These are phyloP conservation scores for Pelodytes ibericus DNA, from an alignment of 2,797 vertebrate genomes.

Conservation along the genomic window DNA sequence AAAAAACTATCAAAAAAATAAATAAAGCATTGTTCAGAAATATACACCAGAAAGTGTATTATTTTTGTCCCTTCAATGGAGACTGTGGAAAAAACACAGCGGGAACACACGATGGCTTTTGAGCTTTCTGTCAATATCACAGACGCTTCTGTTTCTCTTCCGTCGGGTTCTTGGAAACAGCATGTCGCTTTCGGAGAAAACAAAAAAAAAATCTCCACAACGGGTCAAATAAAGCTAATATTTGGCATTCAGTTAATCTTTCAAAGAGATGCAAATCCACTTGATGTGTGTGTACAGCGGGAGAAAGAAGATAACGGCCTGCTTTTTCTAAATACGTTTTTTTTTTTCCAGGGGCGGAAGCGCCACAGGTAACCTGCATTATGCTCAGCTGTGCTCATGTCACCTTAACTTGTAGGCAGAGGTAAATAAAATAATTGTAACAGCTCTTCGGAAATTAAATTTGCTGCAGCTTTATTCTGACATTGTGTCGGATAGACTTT, in stretches of 20 bases:
- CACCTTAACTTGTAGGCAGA: background rate
- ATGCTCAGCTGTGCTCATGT: background rate
- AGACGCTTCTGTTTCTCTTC: constrained; percentile 8
- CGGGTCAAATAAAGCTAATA: constrained; percentile 9
- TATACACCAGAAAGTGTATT: background rate
- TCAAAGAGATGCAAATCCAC: constrained; percentile 4
- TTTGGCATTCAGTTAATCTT: constrained; percentile 2
- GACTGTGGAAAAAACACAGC: constrained; percentile 8
- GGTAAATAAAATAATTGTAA: too few species aligned
- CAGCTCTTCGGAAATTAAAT: too few species aligned
- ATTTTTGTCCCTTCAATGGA: background rate
- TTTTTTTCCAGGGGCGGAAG: background rate
- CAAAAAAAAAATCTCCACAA: constrained; percentile 1
- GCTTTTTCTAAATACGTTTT: background rate
- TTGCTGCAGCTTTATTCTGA: too few species aligned
- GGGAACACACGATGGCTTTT: background rate
- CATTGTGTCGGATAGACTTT: too few species aligned
- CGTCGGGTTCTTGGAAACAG: background rate
- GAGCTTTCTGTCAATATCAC: constrained; percentile 1
- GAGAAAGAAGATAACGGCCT: background rate
- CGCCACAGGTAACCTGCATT: background rate
- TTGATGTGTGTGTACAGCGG: background rate
- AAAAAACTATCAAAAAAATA: background rate
- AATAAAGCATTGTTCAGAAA: background rate
- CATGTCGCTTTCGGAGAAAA: constrained; percentile 5